These are phyloP conservation scores for Laupala kohalensis DNA, from an alignment of 1,140 invertebrate species.

Conservation along the genomic window DNA sequence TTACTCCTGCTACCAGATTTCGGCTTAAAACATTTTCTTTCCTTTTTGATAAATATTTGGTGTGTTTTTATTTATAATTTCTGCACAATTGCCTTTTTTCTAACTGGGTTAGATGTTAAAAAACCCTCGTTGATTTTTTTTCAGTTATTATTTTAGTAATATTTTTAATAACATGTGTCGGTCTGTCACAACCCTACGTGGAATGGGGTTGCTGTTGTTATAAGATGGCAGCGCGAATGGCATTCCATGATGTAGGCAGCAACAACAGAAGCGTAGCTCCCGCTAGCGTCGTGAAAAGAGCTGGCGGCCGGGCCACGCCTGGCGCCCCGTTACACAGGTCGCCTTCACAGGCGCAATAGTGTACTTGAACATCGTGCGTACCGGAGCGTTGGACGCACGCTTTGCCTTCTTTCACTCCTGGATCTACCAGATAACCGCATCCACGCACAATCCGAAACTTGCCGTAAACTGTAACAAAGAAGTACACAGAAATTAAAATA, in stretches of 20 bases:
- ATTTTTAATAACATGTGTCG: not conserved
- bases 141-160: too few relatives aligned
- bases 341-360: constrained; percentile 59
- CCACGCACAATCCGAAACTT: constrained; percentile 54
- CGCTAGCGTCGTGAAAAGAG: not conserved
- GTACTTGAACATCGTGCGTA: constrained; percentile 55
- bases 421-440: constrained; percentile 57
- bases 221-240: constrained; percentile 1
- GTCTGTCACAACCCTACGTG: not conserved
- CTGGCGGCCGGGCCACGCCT: not conserved
- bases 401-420: constrained; percentile 35
- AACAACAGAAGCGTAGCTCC: not conserved
- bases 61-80: not conserved
- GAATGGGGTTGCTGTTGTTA: not conserved
- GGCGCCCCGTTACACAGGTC: constrained; percentile 51
- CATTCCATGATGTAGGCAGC: not conserved
- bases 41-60: not conserved
- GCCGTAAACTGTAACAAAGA: constrained; percentile 49
- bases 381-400: constrained; percentile 49
- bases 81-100: not conserved
- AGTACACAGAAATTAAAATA: too few relatives aligned
- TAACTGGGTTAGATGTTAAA: not conserved
- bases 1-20: not conserved
- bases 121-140: too few relatives aligned
- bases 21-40: not conserved